These are phyloP conservation scores for Plotosus lineatus DNA, from an alignment of 2,113 vertebrate genomes.

Conservation along the genomic window DNA sequence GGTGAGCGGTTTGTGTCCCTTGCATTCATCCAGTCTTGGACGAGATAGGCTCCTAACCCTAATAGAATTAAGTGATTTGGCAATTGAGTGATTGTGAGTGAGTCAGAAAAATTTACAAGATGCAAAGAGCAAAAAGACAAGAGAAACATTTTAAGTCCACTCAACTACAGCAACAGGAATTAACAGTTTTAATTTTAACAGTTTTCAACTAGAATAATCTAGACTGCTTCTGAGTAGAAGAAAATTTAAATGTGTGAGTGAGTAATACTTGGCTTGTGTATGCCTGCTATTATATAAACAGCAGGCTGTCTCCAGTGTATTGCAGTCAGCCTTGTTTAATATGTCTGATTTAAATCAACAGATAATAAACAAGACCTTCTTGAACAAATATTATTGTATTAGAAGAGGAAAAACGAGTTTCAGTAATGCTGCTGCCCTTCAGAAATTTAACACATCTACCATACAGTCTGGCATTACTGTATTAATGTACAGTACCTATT, in stretches of 20 bases:
- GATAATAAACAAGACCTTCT: neutral
- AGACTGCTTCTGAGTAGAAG: conserved; percentile 22
- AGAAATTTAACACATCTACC: neutral
- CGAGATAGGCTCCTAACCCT: no score
- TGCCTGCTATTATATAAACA: neutral
- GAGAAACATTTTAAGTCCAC: conserved; percentile 19
- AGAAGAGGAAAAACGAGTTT: neutral
- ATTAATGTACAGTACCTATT: no score
- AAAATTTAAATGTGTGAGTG: conserved; percentile 16
- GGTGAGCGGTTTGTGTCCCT: no score
- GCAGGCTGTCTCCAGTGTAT: neutral
- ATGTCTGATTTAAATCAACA: neutral
- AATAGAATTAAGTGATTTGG: no score
- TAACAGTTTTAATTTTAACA: conserved; percentile 18
- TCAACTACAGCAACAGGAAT: neutral
- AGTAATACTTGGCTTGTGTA: neutral
- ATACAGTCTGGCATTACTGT: neutral
- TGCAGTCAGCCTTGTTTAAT: neutral
- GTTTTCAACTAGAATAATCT: conserved; percentile 4
- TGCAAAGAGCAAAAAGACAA: neutral
- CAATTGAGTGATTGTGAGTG: no score
- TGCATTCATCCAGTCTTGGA: no score
- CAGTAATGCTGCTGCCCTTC: no score
- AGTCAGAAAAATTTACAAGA: conserved; percentile 8
- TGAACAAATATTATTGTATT: neutral